phyloP scores from a whole-genome alignment of 2,113 vertebrate genomes.

The Oxyruncus cristatus region DNA sequence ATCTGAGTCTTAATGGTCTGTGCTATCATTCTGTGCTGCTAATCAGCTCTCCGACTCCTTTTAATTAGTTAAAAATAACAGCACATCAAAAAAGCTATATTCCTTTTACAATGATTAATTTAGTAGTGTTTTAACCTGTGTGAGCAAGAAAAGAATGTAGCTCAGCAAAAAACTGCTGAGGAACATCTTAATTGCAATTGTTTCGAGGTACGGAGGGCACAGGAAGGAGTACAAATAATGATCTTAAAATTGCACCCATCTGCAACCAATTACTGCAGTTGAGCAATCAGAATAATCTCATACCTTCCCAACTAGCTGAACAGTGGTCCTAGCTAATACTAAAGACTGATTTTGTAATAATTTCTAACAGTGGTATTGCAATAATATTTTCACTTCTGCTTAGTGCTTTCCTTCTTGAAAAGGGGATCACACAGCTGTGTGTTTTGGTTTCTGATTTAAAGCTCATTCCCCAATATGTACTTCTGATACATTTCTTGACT shows the following conservation, averaged over 20 bases:
- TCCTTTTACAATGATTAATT: not conserved
- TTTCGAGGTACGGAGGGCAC: not conserved
- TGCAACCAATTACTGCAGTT: slow-evolving; percentile 32
- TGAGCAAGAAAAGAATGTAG: not conserved
- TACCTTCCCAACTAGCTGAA: not conserved
- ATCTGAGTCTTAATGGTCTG: not conserved
- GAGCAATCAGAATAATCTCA: not conserved
- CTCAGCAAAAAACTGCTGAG: slow-evolving; percentile 16
- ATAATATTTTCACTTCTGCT: not conserved
- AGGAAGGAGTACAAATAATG: slow-evolving; percentile 38
- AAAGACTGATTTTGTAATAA: not conserved
- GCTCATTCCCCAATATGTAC: not conserved
- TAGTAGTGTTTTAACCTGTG: not conserved
- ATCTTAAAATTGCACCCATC: slow-evolving; percentile 24
- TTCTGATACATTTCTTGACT: not conserved
- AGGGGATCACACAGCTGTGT: not conserved
- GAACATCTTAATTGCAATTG: slow-evolving; percentile 38
- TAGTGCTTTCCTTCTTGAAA: not conserved
- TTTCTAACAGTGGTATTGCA: not conserved
- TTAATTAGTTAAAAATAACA: slow-evolving; percentile 20
- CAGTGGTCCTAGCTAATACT: not conserved
- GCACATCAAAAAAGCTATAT: not conserved
- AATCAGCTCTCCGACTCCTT: not conserved
- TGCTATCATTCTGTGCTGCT: not conserved
- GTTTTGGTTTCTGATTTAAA: not conserved